These are phyloP conservation scores for Acanthornis magna DNA, from an alignment of 2,797 vertebrate species.

Conservation along the genomic window DNA sequence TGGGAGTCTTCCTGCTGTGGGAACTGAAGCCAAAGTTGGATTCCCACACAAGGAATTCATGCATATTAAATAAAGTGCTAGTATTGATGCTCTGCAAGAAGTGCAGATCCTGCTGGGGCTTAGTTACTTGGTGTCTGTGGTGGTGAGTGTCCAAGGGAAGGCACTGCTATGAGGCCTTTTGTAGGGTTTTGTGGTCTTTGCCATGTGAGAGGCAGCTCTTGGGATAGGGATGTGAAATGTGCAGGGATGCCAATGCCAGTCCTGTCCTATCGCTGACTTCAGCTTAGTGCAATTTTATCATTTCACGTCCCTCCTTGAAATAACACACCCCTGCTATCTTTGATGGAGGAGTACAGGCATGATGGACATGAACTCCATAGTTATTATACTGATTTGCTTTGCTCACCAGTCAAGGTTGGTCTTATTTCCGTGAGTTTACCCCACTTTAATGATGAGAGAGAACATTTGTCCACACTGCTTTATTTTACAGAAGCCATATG, in stretches of 20 bases:
- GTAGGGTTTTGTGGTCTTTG: background rate
- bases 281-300: background rate
- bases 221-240: background rate
- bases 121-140: background rate
- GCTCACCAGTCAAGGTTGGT: background rate
- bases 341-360: background rate
- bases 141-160: background rate
- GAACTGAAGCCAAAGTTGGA: slow-evolving; percentile 19
- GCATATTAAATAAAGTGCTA: background rate
- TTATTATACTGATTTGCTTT: background rate
- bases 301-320: background rate
- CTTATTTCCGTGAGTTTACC: background rate
- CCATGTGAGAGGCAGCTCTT: background rate
- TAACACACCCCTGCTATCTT: background rate
- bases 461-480: background rate
- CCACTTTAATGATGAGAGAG: background rate
- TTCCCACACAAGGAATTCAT: slow-evolving; percentile 33
- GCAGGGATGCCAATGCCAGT: background rate
- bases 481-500: background rate
- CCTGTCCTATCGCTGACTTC: background rate
- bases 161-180: background rate
- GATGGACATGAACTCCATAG: background rate
- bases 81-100: background rate
- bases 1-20: slow-evolving; percentile 35
- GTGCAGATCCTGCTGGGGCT: background rate